These are phyloP conservation scores for Metacarcinus magister DNA, from an alignment of 2,888 invertebrate genomes.

Conservation along the genomic window DNA sequence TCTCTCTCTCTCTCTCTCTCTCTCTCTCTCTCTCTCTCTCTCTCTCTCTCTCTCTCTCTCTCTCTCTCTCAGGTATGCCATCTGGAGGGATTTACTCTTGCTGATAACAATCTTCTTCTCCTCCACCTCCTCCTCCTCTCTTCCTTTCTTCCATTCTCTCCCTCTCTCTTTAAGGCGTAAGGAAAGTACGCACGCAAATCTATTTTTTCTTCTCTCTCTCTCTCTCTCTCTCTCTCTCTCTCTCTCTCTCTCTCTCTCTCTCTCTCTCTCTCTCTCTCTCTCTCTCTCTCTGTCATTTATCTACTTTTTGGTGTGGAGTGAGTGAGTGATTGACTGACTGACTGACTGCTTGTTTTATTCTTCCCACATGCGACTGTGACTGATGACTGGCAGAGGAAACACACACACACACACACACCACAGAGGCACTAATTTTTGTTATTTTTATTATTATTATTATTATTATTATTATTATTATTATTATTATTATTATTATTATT, in stretches of 20 bases:
- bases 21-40: neutral
- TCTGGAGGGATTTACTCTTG: neutral
- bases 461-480: neutral
- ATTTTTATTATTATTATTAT: too few species aligned
- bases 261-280: conserved; percentile 61
- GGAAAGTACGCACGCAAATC: too few species aligned
- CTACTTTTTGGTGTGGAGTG: neutral
- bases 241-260: conserved; percentile 60
- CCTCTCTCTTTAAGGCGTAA: neutral
- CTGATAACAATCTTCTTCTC: neutral
- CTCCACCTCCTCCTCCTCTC: neutral
- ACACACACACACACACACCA: conserved; percentile 51
- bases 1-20: conserved; percentile 42
- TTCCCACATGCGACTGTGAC: too few species aligned
- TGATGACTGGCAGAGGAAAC: too few species aligned
- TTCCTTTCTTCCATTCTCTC: neutral
- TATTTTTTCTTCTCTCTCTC: too few species aligned
- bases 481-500: neutral
- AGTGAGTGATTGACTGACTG: conserved; percentile 1
- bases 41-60: conserved; percentile 39
- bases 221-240: conserved; percentile 37
- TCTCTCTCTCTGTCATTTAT: neutral
- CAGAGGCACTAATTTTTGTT: neutral
- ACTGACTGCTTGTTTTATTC: too few species aligned
- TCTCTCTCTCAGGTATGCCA: conserved; percentile 23